phyloP scores from a whole-genome alignment of 92 coral and sea anemone species.

The Palythoa grandiflora region DNA sequence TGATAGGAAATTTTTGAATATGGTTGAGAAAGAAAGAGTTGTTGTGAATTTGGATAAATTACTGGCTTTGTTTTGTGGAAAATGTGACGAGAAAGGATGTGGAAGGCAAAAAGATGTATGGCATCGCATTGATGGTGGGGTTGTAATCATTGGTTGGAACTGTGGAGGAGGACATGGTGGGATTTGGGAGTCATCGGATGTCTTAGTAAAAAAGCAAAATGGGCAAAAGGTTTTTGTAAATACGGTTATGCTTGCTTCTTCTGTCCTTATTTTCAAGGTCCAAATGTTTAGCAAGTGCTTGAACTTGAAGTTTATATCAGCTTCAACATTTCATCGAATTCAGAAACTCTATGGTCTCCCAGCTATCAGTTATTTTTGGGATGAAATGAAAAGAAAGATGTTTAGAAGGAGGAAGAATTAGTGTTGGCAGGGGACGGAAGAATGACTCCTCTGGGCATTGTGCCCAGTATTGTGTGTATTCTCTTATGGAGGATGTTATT shows the following conservation, averaged over 20 bases:
- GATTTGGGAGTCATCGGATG: conserved; percentile 15
- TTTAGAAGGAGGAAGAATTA: conserved; percentile 16
- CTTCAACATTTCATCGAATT: conserved; percentile 43
- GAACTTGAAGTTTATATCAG: conserved; percentile 6
- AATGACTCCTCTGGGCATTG: conserved; percentile 48
- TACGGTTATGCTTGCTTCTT: conserved; percentile 23
- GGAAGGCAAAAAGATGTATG: conserved; percentile 13
- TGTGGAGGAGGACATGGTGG: conserved; percentile 45
- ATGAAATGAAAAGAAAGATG: conserved; percentile 39
- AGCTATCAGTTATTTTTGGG: conserved; percentile 13
- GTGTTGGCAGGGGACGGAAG: conserved; percentile 54
- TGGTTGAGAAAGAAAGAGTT: conserved; percentile 21
- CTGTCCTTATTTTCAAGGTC: conserved; percentile 27
- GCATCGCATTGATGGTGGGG: conserved; percentile 49
- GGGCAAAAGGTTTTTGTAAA: conserved; percentile 37
- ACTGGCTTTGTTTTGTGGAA: conserved; percentile 7
- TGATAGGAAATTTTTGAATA: not conserved
- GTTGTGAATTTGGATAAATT: conserved; percentile 18
- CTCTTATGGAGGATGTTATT: conserved; percentile 41
- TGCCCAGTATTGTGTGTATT: conserved; percentile 50
- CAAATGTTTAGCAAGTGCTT: not conserved
- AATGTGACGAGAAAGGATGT: conserved; percentile 13
- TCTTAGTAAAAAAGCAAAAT: conserved; percentile 14
- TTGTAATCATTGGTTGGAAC: conserved; percentile 29
- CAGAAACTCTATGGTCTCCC: conserved; percentile 44